A percentile compares a stretch with the other conserved stretches of the same genome.
phyloP scores from a whole-genome alignment of 2,113 vertebrate genomes.

The Malurus melanocephalus region DNA sequence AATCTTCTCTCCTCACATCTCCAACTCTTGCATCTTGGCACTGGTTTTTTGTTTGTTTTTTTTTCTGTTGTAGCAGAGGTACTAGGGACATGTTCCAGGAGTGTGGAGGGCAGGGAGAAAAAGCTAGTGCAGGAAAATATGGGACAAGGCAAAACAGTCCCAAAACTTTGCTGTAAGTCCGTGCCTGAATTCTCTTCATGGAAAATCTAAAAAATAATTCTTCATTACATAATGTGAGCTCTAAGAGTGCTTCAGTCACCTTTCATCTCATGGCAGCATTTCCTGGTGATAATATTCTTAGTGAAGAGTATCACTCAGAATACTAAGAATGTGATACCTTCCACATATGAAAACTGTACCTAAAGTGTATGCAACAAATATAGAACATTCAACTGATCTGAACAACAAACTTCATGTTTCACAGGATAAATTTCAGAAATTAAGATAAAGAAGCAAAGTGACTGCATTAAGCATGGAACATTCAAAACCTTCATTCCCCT shows the following conservation, averaged over 20 bases:
- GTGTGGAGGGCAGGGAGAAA: neutral
- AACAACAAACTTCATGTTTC: neutral
- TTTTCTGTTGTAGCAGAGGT: fast-evolving
- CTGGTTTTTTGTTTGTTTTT: neutral
- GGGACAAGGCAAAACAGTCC: neutral
- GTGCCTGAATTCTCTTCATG: neutral
- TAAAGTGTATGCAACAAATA: neutral
- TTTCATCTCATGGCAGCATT: neutral
- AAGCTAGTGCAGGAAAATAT: neutral
- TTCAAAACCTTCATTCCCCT: neutral
- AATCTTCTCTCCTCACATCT: neutral
- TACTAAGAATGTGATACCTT: neutral
- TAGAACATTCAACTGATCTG: neutral
- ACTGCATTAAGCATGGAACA: neutral
- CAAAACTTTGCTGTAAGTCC: neutral
- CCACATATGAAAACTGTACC: neutral
- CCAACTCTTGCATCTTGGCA: neutral
- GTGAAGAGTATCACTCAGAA: neutral
- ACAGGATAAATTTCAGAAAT: neutral
- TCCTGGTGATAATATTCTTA: neutral
- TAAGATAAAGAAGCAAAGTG: neutral
- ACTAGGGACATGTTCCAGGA: neutral
- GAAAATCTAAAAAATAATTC: neutral
- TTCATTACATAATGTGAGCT: neutral
- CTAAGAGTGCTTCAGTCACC: neutral